Evolutionary conservation across 23 tunicate species (phyloP).

Genomic region (Diplosoma virens): DNA sequence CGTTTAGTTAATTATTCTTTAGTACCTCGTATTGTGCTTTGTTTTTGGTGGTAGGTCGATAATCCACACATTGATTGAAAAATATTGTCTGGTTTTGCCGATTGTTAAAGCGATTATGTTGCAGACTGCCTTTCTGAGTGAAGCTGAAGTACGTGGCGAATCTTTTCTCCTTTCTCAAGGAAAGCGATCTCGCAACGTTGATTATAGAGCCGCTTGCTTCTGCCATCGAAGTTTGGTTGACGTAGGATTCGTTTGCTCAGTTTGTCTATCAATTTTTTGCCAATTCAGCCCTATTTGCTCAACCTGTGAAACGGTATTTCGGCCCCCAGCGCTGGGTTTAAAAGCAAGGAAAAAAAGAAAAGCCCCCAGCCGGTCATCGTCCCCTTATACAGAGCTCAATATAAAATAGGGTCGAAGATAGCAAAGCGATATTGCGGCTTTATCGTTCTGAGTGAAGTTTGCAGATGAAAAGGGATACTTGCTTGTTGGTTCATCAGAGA

Average conservation of each 20-base stretch:
- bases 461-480: no score
- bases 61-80: no score
- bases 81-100: no score
- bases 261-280: conserved; percentile 89
- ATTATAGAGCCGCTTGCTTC: conserved; percentile 87
- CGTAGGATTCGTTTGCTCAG: conserved; percentile 91
- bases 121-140: conserved; percentile 85
- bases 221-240: conserved; percentile 85
- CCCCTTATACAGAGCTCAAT: conserved; percentile 22
- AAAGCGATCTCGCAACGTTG: conserved; percentile 27
- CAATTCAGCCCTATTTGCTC: conserved; percentile 93
- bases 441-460: no score
- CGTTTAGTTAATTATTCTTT: no score
- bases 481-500: no score
- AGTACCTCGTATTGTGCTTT: no score
- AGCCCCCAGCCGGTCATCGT: conserved; percentile 32
- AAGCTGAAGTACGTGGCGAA: conserved; percentile 67
- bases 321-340: conserved; percentile 52
- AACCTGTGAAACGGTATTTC: conserved; percentile 85
- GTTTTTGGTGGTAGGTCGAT: no score
- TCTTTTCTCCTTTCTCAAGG: conserved; percentile 47
- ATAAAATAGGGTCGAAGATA: no score
- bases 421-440: no score
- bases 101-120: no score
- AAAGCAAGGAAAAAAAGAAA: conserved; percentile 56